Base-by-base conservation (phyloP, 2,797 vertebrate genomes). In the Acanthurus lineatus region DNA sequence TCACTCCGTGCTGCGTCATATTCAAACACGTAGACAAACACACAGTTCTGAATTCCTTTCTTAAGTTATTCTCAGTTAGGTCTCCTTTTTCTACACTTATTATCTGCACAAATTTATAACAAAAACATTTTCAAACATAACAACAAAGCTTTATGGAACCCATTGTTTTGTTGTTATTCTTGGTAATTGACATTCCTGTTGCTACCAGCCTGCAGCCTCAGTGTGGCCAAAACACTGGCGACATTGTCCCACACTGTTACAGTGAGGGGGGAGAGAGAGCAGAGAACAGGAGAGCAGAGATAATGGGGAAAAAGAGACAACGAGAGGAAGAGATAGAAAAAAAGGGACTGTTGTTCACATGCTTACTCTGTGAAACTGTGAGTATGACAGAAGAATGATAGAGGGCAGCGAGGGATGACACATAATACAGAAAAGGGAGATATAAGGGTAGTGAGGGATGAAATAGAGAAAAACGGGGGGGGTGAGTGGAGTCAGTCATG, bases 171-270 rank as follows among this genome's bases (percentile, higher is more conserved):
- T 58, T 81, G 76, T 89, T 81, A 72, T 77, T 86, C 69, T 9
- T 78, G 52, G 59, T 79, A 62, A 87, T 66, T 85, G 80, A 81
- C 84, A 88, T 88, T 90, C 69, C 59, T 17, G 56, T 72, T 87
- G 82, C 70, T 90, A 68, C 76, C 69, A 9, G 73, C 60, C 76
- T 69, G 76, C 65, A 83, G 77, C 79, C 56, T 81, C 64, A 81
- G 48, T 70, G 82, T n/a, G 64, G 69, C 54, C 54, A 76, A 70
- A 81, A 93, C 91, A 94, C 84, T 81, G 76, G 73, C 6, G 6
- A 79, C 85, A 91, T 92, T 94, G 93, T 94, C 76, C 77, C 9
- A 49, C 51, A 75, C 14, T 76, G 84, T 80, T 79, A 53, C 76
- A 81, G 76, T 6, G 53, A 76, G 60, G 71, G 77, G 64, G 68